These are phyloP conservation scores for Hypomecis punctinalis DNA, from an alignment of 2,888 invertebrate genomes.

Conservation along the genomic window DNA sequence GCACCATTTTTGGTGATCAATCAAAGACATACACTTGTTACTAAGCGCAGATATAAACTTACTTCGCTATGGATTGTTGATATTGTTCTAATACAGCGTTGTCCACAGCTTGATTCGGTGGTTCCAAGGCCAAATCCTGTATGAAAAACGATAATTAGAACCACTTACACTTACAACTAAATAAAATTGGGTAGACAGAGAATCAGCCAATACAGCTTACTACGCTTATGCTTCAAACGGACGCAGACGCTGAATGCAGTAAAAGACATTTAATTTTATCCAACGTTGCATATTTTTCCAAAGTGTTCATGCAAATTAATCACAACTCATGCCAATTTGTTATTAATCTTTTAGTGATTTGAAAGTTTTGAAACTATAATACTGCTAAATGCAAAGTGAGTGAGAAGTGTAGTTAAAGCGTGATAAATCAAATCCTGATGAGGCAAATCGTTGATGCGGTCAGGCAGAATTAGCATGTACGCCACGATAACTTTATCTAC, in stretches of 20 bases:
- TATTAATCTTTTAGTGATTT: too few species aligned
- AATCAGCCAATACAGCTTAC: too few species aligned
- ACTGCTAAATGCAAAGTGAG: too few species aligned
- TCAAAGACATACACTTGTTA: slow-evolving; percentile 6
- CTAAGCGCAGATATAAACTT: slow-evolving; percentile 63
- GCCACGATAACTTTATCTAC: too few species aligned
- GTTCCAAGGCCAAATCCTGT: slow-evolving; percentile 69
- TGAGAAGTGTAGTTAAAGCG: too few species aligned
- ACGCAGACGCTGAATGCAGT: too few species aligned
- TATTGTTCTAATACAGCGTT: slow-evolving; percentile 93
- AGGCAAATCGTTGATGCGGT: too few species aligned
- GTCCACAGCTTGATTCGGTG: slow-evolving; percentile 84
- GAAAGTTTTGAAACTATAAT: too few species aligned
- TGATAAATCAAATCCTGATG: too few species aligned
- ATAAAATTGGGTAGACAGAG: too few species aligned
- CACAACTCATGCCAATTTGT: slow-evolving; percentile 6
- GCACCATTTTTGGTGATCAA: background rate
- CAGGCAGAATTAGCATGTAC: too few species aligned
- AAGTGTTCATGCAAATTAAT: slow-evolving; percentile 10
- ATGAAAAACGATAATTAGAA: slow-evolving; percentile 2
- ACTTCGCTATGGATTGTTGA: slow-evolving; percentile 93
- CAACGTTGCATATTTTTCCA: background rate
- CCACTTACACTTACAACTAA: background rate
- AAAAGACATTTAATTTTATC: background rate
- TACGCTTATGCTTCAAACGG: too few species aligned